Percentiles rank a stretch among this genome's conserved stretches.
These are phyloP conservation scores for Eupeodes latifasciatus DNA, from an alignment of 2,888 invertebrate species.

Conservation along the genomic window DNA sequence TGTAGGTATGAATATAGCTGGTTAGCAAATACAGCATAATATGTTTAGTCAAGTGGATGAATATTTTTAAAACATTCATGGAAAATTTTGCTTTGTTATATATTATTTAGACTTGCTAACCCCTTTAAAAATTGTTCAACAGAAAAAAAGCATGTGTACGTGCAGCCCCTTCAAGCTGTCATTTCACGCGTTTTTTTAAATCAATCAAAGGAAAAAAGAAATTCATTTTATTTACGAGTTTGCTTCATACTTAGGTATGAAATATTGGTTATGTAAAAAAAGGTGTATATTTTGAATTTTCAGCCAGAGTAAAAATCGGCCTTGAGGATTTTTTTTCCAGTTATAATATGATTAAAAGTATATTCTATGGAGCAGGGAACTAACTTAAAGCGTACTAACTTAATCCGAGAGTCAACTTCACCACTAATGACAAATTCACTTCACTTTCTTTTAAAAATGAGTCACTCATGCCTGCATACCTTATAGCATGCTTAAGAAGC, in stretches of 20 bases:
- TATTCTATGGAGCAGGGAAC: not conserved
- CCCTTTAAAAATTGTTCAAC: constrained; percentile 43
- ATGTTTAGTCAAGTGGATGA: constrained; percentile 48
- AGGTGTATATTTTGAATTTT: no score
- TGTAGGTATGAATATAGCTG: not conserved
- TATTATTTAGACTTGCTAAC: constrained; percentile 15
- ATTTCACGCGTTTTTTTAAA: constrained; percentile 16
- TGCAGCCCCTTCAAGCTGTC: constrained; percentile 49
- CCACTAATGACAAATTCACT: no score
- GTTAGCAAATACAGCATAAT: constrained; percentile 13
- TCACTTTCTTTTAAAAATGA: no score
- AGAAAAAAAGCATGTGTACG: constrained; percentile 33
- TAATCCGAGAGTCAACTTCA: no score
- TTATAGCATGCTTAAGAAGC: no score
- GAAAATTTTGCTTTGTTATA: constrained; percentile 16
- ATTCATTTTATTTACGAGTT: not conserved
- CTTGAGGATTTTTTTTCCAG: no score
- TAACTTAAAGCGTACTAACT: no score
- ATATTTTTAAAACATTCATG: constrained; percentile 35
- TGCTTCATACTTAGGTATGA: not conserved
- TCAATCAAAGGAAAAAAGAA: not conserved
- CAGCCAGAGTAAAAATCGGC: no score
- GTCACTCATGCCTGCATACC: no score
- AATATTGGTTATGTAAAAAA: not conserved
- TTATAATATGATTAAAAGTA: not conserved